Base-by-base conservation (phyloP, 2,797 vertebrate species). In the Austrolebias charrua region DNA sequence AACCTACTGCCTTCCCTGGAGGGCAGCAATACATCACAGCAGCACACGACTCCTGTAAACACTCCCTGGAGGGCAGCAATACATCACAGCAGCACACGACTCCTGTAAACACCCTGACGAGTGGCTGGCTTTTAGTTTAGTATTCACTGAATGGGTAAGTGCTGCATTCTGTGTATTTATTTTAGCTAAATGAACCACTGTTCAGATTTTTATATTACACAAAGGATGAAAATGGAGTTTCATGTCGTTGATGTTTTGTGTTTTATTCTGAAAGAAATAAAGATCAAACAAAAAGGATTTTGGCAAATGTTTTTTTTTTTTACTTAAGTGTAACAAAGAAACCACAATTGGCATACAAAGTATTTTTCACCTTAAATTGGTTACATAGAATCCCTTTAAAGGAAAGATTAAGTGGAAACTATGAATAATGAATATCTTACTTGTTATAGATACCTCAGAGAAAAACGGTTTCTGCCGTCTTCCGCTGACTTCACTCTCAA, bases 1-100 rank as follows among this genome's bases (percentile, higher is more conserved):
- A 93, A 91, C 96, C 94, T 98, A 92, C 90, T 92, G 92, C 92
- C 92, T 93, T 92, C 91, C 92, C 91, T 87, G 96, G 92, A 93
- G 94, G 79, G 93, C 92, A 92, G 90, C 84, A 88, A 79, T 75
- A 74, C 81, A 63, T 83, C 85, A 76, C 75, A 81, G 79, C 64
- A 73, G 64, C 63, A 38, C 24, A 15, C 33, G 18, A n/a, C 66
- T 40, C 5, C 4, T 42, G 52, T 51, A 18, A n/a, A n/a, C n/a
- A n/a, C n/a, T 92, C 91, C 92, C 91, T 87, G 96, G 92, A 93
- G 94, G 79, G 93, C 92, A 92, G 90, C 84, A 88, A 79, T 75
- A 74, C 81, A 63, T 83, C 85, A 76, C 75, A 81, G 79, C 64
- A 73, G 64, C 63, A 38, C 24, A 15, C 33, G 18, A n/a, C 66